Evolutionary conservation across 1,140 invertebrate genomes (phyloP).

Genomic region (Cheumatopsyche charites): DNA sequence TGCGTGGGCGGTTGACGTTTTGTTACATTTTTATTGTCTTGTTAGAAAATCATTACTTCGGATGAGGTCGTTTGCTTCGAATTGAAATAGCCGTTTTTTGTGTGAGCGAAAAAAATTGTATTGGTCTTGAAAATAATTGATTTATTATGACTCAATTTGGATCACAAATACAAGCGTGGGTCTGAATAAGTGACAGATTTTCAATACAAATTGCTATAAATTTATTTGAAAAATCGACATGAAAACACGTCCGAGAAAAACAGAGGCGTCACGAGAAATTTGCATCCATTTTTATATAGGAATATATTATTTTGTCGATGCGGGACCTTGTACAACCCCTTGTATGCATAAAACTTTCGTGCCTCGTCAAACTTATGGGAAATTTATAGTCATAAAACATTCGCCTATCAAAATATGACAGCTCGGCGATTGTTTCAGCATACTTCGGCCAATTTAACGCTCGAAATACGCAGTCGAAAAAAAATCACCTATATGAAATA

Average conservation of each 20-base stretch:
- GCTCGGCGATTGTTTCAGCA: conserved; percentile 39
- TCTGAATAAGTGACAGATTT: no score
- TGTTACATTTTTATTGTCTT: conserved; percentile 15
- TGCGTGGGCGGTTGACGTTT: background rate
- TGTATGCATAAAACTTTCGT: conserved; percentile 22
- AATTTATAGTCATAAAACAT: conserved; percentile 41
- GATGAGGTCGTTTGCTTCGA: no score
- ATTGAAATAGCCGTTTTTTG: no score
- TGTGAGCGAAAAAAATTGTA: no score
- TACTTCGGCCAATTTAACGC: background rate
- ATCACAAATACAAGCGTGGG: no score
- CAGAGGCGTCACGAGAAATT: background rate
- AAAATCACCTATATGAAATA: no score
- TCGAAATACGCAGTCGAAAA: background rate
- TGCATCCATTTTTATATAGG: background rate
- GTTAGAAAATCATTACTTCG: conserved; percentile 15
- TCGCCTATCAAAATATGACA: conserved; percentile 47
- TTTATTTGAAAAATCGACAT: no score
- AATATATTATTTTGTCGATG: conserved; percentile 20
- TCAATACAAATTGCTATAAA: no score
- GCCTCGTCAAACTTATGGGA: conserved; percentile 31
- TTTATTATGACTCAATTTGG: no score
- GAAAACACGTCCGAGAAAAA: no score
- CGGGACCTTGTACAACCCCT: conserved; percentile 22
- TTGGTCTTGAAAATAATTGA: no score